phyloP scores from a whole-genome alignment of 2,113 vertebrate genomes.

The Tetraodon nigroviridis region DNA sequence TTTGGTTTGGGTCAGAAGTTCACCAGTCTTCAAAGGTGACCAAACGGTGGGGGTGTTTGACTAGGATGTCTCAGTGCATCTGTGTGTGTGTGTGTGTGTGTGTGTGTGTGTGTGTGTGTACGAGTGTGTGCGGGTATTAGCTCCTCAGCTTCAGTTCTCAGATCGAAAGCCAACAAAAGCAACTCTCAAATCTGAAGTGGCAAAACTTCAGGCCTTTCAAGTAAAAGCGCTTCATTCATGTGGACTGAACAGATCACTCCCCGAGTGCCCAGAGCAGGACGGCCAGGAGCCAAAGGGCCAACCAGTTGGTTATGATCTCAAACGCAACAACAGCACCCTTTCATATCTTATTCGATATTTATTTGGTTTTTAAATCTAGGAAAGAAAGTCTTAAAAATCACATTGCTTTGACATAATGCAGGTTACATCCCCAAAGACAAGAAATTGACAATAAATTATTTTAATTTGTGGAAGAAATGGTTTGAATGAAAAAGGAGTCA shows the following conservation, averaged over 20 bases:
- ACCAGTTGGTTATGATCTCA: constrained; percentile 27
- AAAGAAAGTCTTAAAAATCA: too few species aligned
- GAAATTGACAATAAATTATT: too few species aligned
- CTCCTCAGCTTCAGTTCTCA: constrained; percentile 55
- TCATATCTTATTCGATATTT: neutral
- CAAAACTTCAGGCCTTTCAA: constrained; percentile 60
- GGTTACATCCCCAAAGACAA: too few species aligned
- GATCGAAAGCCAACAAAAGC: constrained; percentile 73
- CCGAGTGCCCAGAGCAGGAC: constrained; percentile 39
- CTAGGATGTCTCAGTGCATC: constrained; percentile 39
- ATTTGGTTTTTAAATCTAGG: too few species aligned
- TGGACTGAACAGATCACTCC: constrained; percentile 49
- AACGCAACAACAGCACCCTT: constrained; percentile 7
- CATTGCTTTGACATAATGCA: too few species aligned
- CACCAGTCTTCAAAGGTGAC: constrained; percentile 61
- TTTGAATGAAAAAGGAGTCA: too few species aligned
- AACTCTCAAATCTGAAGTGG: constrained; percentile 67
- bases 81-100: constrained; percentile 37
- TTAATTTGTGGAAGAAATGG: too few species aligned
- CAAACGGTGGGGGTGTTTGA: constrained; percentile 31
- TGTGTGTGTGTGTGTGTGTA: constrained; percentile 27
- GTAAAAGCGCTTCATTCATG: constrained; percentile 54
- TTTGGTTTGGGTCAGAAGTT: constrained; percentile 53
- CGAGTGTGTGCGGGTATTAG: constrained; percentile 49
- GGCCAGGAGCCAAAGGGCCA: constrained; percentile 10